These are phyloP conservation scores for Dendrolimus punctatus DNA, from an alignment of 1,140 invertebrate genomes.

Conservation along the genomic window DNA sequence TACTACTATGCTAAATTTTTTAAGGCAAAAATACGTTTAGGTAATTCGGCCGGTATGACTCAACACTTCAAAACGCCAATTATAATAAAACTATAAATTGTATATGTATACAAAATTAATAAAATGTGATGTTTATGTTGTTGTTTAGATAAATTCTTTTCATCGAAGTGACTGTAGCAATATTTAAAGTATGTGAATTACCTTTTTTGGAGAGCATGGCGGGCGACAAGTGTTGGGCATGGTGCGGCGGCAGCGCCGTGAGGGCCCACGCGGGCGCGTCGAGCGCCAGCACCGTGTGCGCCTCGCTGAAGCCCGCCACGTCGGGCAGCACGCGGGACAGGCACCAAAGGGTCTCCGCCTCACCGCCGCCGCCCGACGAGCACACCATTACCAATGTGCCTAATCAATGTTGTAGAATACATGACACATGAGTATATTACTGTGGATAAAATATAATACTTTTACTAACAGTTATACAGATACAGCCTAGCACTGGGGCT, in stretches of 20 bases:
- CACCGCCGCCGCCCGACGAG: conserved; percentile 76
- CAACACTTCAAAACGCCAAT: too few relatives aligned
- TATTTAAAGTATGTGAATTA: conserved; percentile 11
- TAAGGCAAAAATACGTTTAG: too few relatives aligned
- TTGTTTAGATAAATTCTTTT: too few relatives aligned
- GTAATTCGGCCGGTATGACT: too few relatives aligned
- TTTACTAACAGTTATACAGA: too few relatives aligned
- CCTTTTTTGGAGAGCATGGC: conserved; percentile 50
- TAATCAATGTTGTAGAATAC: conserved; percentile 42
- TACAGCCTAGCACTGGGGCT: too few relatives aligned
- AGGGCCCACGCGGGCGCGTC: conserved; percentile 91
- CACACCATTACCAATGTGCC: conserved; percentile 81
- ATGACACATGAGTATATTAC: background rate
- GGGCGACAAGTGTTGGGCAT: conserved; percentile 33
- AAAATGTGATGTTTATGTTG: too few relatives aligned
- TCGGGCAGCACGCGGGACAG: conserved; percentile 71
- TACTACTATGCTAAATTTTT: too few relatives aligned
- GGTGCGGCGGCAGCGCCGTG: conserved; percentile 39
- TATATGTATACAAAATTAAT: too few relatives aligned
- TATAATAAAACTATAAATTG: too few relatives aligned
- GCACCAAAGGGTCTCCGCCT: conserved; percentile 81
- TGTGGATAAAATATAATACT: too few relatives aligned
- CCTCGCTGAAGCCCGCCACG: conserved; percentile 79
- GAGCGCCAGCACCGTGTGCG: conserved; percentile 82
- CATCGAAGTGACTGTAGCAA: too few relatives aligned